phyloP scores from a whole-genome alignment of 2,888 invertebrate species.

The Lycophotia porphyrea region DNA sequence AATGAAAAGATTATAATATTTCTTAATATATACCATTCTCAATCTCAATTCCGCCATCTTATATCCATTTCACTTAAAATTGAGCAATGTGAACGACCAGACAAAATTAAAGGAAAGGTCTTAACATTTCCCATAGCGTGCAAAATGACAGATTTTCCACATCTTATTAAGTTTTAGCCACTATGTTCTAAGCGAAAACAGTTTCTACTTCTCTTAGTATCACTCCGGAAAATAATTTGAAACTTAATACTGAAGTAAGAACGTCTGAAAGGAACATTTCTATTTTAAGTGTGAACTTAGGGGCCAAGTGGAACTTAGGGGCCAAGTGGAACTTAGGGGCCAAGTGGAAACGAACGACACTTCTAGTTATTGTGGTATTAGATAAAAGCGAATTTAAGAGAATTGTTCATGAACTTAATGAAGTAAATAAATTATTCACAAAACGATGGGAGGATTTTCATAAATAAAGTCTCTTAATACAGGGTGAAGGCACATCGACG shows the following conservation, averaged over 20 bases:
- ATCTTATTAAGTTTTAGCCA: constrained; percentile 37
- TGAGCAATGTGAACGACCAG: not conserved
- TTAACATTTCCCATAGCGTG: constrained; percentile 23
- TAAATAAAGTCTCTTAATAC: not conserved
- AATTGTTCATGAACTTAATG: not conserved
- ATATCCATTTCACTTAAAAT: constrained; percentile 13
- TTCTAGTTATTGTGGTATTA: constrained; percentile 1
- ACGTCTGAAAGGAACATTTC: constrained; percentile 12
- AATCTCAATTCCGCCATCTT: not conserved
- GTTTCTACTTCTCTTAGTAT: constrained; percentile 27
- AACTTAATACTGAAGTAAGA: constrained; percentile 38
- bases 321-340: not conserved
- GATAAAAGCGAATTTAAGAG: not conserved
- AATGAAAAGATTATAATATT: not conserved
- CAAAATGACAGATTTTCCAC: constrained; percentile 30
- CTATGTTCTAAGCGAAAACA: constrained; percentile 41
- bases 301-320: not conserved
- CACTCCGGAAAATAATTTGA: constrained; percentile 24
- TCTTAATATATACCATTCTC: no score
- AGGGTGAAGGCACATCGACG: no score
- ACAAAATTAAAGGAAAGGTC: constrained; percentile 27
- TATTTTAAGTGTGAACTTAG: not conserved
- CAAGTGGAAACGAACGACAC: not conserved
- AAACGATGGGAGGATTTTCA: not conserved
- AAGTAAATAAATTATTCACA: not conserved